A percentile compares a stretch with the other conserved stretches of the same genome.
phyloP scores from a whole-genome alignment of 2,888 invertebrate species.

The Eupsilia transversa region DNA sequence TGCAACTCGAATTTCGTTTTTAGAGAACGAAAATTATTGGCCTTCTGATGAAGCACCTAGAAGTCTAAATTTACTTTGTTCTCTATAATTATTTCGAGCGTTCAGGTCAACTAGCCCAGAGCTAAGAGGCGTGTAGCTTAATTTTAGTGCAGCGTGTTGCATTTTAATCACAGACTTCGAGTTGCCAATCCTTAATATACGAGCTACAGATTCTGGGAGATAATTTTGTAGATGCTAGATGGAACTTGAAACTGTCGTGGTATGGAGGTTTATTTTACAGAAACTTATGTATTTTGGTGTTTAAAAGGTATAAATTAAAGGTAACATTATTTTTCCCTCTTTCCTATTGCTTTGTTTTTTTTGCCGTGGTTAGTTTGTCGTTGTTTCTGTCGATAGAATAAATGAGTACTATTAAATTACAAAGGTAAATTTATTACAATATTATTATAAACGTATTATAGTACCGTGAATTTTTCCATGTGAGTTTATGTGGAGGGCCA shows the following conservation, averaged over 20 bases:
- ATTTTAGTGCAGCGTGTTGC: slow-evolving; percentile 25
- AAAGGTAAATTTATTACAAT: too few species aligned
- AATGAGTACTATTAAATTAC: too few species aligned
- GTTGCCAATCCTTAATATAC: neutral
- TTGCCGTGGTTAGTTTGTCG: too few species aligned
- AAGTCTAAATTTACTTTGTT: neutral
- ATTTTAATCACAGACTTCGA: slow-evolving; percentile 25
- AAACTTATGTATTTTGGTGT: neutral
- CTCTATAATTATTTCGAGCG: slow-evolving; percentile 28
- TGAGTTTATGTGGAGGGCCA: too few species aligned
- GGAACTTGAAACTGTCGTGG: neutral
- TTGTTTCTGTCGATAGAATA: too few species aligned
- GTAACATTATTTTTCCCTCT: neutral
- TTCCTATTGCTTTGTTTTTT: neutral
- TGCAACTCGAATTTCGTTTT: neutral
- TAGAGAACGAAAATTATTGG: neutral
- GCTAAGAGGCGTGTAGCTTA: slow-evolving; percentile 1
- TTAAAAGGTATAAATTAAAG: neutral
- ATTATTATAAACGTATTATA: too few species aligned
- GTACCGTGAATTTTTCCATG: too few species aligned
- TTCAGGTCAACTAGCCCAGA: slow-evolving; percentile 2
- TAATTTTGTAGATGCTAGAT: neutral
- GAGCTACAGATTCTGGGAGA: neutral
- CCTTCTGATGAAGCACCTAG: neutral
- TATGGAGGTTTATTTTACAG: neutral